Conservation (phyloP, 2,113 vertebrate species). For the Aptenodytes forsteri region DNA sequence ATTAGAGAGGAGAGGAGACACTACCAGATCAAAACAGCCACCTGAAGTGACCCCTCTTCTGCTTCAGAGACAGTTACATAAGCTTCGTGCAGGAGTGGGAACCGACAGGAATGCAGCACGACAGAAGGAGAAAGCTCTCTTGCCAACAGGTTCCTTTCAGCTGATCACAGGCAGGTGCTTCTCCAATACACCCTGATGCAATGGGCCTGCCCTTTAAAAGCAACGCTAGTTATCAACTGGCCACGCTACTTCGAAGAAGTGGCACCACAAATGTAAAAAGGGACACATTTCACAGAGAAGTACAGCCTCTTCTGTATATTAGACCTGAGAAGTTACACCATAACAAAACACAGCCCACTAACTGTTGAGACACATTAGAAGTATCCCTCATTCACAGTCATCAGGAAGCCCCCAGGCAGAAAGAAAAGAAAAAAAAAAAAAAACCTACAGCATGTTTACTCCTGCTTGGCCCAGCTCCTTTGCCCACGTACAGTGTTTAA, state of each 20-base stretch:
- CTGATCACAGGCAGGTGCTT: background rate
- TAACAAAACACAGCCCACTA: background rate
- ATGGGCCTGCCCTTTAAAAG: background rate
- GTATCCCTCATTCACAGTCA: background rate
- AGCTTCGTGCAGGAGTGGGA: background rate
- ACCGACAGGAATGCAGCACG: background rate
- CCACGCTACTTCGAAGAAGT: background rate
- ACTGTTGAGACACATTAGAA: background rate
- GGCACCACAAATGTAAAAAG: background rate
- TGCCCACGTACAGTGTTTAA: background rate
- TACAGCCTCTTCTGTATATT: background rate
- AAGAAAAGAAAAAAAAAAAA: background rate
- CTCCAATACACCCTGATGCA: accelerated
- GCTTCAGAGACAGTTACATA: constrained; percentile 9
- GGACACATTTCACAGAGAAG: no score
- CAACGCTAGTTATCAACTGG: accelerated
- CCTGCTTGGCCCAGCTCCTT: background rate
- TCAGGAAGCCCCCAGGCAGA: background rate
- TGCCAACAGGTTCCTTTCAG: background rate
- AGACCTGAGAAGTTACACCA: background rate
- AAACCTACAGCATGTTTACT: background rate
- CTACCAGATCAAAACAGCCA: constrained; percentile 14
- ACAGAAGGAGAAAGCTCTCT: background rate
- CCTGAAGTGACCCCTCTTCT: constrained; percentile 61
- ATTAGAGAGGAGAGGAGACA: constrained; percentile 32